Conservation (phyloP, 1,140 invertebrate species). For the Pectinophora gossypiella region DNA sequence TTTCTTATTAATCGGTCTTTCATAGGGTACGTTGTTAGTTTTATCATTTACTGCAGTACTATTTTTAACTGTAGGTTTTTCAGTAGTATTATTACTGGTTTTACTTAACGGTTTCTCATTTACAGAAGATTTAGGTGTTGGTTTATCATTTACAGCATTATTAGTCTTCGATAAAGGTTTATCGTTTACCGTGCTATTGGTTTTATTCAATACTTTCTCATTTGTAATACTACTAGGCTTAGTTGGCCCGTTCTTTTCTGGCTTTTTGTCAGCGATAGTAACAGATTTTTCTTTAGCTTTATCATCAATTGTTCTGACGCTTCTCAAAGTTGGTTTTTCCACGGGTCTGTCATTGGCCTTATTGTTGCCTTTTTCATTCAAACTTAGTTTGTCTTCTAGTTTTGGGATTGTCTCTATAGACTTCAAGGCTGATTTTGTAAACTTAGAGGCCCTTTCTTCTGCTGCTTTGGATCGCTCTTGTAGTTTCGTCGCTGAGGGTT, state of each 20-base stretch:
- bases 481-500: constrained; percentile 54
- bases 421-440: constrained; percentile 53
- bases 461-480: constrained; percentile 44
- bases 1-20: constrained; percentile 15
- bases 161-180: constrained; percentile 28
- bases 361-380: background rate
- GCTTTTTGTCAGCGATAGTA: constrained; percentile 54
- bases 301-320: constrained; percentile 57
- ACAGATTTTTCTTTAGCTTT: constrained; percentile 61
- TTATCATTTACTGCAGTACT: background rate
- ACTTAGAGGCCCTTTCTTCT: constrained; percentile 50
- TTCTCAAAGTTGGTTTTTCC: constrained; percentile 55
- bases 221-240: constrained; percentile 40
- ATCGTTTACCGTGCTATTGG: constrained; percentile 17
- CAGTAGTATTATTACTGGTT: constrained; percentile 7
- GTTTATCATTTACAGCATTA: constrained; percentile 33
- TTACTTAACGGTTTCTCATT: constrained; percentile 29
- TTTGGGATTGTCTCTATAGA: constrained; percentile 36
- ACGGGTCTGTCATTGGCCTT: constrained; percentile 37
- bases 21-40: constrained; percentile 8
- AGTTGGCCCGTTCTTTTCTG: constrained; percentile 42
- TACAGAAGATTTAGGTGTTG: constrained; percentile 12
- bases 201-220: constrained; percentile 24
- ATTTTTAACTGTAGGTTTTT: background rate
- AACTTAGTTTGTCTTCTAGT: constrained; percentile 35